phyloP scores from a whole-genome alignment of 2,888 invertebrate genomes.

The Cephus spinipes region DNA sequence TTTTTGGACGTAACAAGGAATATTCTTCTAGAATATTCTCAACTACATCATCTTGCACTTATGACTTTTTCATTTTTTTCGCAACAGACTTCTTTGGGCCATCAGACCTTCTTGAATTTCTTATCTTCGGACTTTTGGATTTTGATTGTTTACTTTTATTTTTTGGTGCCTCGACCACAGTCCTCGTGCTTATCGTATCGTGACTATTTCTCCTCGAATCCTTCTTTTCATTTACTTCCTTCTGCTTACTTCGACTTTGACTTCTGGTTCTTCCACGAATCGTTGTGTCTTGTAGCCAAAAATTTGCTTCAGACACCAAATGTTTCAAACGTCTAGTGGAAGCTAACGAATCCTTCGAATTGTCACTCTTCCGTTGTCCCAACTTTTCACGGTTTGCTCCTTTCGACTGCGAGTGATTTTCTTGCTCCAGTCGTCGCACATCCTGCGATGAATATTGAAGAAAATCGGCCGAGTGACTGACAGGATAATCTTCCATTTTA shows the following conservation, averaged over 20 bases:
- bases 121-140: background rate
- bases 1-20: background rate
- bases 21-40: background rate
- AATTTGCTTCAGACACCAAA: background rate
- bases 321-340: accelerated
- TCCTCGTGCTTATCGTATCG: background rate
- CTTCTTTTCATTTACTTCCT: background rate
- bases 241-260: background rate
- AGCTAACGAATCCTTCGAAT: background rate
- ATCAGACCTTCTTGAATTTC: background rate
- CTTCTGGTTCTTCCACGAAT: background rate
- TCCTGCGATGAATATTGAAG: background rate
- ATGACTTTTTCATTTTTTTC: background rate
- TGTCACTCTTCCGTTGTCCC: background rate
- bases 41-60: background rate
- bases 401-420: background rate
- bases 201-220: background rate
- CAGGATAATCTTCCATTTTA: background rate
- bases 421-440: background rate
- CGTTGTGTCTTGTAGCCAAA: background rate
- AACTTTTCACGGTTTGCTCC: background rate
- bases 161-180: background rate
- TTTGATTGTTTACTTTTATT: background rate
- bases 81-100: background rate
- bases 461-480: background rate